A percentile compares a stretch with the other conserved stretches of the same genome.
Conservation (phyloP, 2,888 invertebrate species). For the Hypsopygia costalis region DNA sequence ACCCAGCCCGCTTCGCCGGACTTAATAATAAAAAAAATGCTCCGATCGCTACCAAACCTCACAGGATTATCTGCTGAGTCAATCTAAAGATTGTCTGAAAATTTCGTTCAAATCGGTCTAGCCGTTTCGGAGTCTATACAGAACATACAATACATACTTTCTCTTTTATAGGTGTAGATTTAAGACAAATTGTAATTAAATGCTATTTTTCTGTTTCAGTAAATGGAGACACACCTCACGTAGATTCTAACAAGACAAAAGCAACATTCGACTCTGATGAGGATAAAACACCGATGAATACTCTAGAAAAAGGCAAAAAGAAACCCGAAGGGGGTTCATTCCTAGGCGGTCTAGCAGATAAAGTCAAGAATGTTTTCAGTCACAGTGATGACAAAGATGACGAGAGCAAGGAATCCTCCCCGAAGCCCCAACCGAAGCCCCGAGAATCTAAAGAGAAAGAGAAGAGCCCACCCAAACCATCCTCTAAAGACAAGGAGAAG, state of each 20-base stretch:
- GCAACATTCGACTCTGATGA: conserved; percentile 79
- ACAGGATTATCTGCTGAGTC: too few relatives aligned
- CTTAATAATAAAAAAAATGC: too few relatives aligned
- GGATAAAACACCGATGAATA: conserved; percentile 77
- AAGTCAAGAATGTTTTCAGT: conserved; percentile 63
- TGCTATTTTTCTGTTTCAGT: conserved; percentile 55
- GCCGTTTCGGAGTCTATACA: too few relatives aligned
- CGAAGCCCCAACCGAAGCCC: conserved; percentile 42
- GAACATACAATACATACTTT: too few relatives aligned
- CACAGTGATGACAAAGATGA: conserved; percentile 64
- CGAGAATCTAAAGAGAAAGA: conserved; percentile 22
- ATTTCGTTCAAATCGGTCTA: too few relatives aligned
- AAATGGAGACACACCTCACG: conserved; percentile 66
- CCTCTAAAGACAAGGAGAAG: conserved; percentile 59
- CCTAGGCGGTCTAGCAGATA: conserved; percentile 64
- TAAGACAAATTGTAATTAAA: too few relatives aligned
- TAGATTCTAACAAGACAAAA: conserved; percentile 75
- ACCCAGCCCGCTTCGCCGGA: too few relatives aligned
- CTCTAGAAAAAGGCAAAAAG: conserved; percentile 75
- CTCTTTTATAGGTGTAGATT: too few relatives aligned
- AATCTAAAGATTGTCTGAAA: too few relatives aligned
- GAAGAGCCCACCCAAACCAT: conserved; percentile 48
- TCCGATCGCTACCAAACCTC: too few relatives aligned
- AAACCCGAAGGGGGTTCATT: conserved; percentile 58
- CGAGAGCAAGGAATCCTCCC: conserved; percentile 40